Conservation (phyloP, 2,113 vertebrate species). For the Accipiter virgatus region DNA sequence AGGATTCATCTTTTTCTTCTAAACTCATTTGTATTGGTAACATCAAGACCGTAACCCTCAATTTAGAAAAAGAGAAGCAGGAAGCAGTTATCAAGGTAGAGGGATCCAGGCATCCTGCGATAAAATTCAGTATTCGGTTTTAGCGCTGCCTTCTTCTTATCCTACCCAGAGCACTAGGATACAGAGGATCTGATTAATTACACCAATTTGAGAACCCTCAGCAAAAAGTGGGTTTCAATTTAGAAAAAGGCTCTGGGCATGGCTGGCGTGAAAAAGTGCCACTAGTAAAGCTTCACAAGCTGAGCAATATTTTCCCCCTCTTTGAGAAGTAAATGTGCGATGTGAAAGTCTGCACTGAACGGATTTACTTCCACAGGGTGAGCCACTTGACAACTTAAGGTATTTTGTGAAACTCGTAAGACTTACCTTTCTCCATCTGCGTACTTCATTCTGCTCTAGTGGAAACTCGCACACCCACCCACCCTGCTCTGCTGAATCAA, state of each 20-base stretch:
- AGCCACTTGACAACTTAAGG: not conserved
- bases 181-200: not conserved
- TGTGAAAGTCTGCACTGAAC: not conserved
- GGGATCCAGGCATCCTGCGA: not conserved
- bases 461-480: not conserved
- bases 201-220: not conserved
- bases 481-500: not conserved
- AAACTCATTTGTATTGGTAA: not conserved
- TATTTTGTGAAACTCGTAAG: not conserved
- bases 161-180: not conserved
- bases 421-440: not conserved
- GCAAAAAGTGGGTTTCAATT: not conserved
- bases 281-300: not conserved
- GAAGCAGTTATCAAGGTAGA: not conserved
- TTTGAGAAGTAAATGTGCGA: not conserved
- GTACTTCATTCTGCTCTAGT: rapidly evolving
- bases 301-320: not conserved
- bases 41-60: not conserved
- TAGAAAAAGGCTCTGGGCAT: not conserved
- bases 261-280: not conserved
- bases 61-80: not conserved
- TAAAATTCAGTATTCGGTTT: not conserved
- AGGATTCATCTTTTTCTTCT: not conserved
- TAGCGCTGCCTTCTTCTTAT: not conserved
- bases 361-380: rapidly evolving